A percentile compares a stretch with the other conserved stretches of the same genome.
Conservation (phyloP, 2,797 vertebrate species). For the Peromyscus melanophrys region DNA sequence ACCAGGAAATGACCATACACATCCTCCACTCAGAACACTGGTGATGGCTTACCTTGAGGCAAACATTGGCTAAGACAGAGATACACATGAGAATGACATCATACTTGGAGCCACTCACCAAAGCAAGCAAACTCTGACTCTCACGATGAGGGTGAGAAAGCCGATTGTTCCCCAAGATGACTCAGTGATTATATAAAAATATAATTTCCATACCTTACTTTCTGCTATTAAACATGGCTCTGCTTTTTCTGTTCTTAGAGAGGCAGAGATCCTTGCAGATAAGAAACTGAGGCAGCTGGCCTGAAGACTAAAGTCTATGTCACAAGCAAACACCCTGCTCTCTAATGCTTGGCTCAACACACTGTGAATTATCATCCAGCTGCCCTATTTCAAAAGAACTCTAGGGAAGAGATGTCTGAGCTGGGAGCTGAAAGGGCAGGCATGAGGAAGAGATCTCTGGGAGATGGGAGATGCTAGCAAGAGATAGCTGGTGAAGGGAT, state of each 20-base stretch:
- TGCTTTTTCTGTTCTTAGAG: background rate
- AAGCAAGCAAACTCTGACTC: background rate
- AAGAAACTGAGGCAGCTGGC: background rate
- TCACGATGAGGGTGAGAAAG: background rate
- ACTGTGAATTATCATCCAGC: background rate
- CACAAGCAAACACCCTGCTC: background rate
- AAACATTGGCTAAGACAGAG: background rate
- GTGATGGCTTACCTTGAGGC: background rate
- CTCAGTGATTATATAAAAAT: background rate
- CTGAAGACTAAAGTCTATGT: background rate
- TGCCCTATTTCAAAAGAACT: background rate
- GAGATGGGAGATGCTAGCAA: background rate
- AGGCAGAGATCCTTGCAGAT: background rate
- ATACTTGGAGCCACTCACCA: background rate
- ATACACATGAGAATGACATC: background rate
- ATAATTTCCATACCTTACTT: background rate
- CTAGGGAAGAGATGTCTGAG: background rate
- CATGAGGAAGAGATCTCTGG: background rate
- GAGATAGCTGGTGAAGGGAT: background rate
- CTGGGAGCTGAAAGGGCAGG: background rate
- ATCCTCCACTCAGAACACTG: background rate
- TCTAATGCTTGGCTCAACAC: background rate
- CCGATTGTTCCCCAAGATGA: background rate
- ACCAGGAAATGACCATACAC: background rate
- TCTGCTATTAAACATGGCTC: background rate